Conservation (phyloP, 2,797 vertebrate genomes). For the Sebastes steindachneri region DNA sequence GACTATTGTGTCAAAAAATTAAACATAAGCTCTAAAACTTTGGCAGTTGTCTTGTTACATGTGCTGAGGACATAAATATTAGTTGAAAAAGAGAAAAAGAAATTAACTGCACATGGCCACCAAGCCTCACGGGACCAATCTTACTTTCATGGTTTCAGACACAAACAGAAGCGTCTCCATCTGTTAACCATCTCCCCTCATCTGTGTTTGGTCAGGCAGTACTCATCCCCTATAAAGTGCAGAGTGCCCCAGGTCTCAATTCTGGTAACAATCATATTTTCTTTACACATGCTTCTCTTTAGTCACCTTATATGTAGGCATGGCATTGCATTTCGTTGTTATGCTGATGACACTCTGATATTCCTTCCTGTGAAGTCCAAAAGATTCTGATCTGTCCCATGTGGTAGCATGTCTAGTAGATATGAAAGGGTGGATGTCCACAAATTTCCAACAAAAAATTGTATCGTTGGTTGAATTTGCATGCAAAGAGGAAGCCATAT, state of each 20-base stretch:
- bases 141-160: not conserved
- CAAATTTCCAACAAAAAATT: not conserved
- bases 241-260: conserved; percentile 10
- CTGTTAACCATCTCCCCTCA: conserved; percentile 15
- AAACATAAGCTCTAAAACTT: not conserved
- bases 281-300: not conserved
- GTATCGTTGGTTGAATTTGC: not conserved
- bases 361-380: not conserved
- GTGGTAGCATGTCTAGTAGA: not conserved
- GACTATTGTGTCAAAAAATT: not conserved
- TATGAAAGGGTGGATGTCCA: not conserved
- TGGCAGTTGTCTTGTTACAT: not conserved
- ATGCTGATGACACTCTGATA: not conserved
- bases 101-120: conserved; percentile 20
- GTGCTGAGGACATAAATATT: not conserved
- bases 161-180: conserved; percentile 42
- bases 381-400: not conserved
- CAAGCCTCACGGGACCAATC: not conserved
- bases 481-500: not conserved
- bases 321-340: not conserved
- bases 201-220: conserved; percentile 18
- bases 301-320: not conserved
- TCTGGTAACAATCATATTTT: conserved; percentile 10
- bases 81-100: not conserved
- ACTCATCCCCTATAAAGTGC: not conserved